Evolutionary conservation across 2,113 vertebrate species (phyloP).

Genomic region (Nanorana parkeri): DNA sequence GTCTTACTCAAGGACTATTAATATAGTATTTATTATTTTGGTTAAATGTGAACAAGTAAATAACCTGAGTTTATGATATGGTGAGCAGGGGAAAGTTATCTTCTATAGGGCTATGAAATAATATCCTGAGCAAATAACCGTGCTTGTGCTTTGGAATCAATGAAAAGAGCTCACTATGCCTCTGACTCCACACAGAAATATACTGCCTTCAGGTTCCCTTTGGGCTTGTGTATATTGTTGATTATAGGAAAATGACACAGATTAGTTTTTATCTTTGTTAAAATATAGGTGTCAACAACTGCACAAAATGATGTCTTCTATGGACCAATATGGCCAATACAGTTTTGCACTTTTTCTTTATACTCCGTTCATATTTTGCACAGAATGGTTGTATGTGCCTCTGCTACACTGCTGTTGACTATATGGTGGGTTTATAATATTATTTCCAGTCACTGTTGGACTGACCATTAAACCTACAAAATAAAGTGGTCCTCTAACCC

Average conservation of each 20-base stretch:
- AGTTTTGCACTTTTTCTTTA: conserved; percentile 46
- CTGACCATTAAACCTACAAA: too few species aligned
- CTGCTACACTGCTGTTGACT: conserved; percentile 24
- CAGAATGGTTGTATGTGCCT: conserved; percentile 48
- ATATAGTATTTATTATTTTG: conserved; percentile 36
- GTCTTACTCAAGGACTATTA: conserved; percentile 8
- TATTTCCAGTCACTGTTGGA: background rate
- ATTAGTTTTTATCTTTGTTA: conserved; percentile 1
- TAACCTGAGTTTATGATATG: background rate
- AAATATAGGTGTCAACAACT: conserved; percentile 8
- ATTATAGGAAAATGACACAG: background rate
- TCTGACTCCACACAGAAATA: conserved; percentile 15
- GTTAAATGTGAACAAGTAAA: conserved; percentile 30
- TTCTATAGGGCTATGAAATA: conserved; percentile 12
- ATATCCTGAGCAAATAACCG: background rate
- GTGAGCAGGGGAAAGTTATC: background rate
- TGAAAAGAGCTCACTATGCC: background rate
- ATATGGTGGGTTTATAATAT: background rate
- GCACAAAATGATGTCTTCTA: conserved; percentile 45
- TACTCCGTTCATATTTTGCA: conserved; percentile 29
- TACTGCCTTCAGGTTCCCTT: conserved; percentile 40
- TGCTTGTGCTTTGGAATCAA: background rate
- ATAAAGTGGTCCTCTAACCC: too few species aligned
- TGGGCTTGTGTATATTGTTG: conserved; percentile 47
- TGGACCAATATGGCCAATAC: conserved; percentile 47